A percentile compares a stretch with the other conserved stretches of the same genome.
phyloP scores from a whole-genome alignment of 2,797 vertebrate genomes.

The Tangara arthus region DNA sequence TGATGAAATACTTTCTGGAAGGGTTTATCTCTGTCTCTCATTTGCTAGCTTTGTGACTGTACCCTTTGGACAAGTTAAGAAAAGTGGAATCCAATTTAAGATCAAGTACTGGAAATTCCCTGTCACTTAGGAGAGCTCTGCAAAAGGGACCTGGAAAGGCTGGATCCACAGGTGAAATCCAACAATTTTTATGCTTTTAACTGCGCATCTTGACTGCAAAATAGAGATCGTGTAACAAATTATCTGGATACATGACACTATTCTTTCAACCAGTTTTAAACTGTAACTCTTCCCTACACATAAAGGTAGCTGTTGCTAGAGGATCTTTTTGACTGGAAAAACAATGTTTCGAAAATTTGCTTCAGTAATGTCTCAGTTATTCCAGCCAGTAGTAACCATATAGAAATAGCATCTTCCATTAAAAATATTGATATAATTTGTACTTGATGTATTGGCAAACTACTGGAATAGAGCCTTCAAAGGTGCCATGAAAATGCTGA shows the following conservation, averaged over 20 bases:
- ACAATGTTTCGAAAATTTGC: background rate
- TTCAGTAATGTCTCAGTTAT: background rate
- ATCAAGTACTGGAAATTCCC: background rate
- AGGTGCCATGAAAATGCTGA: background rate
- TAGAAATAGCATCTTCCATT: background rate
- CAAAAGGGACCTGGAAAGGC: background rate
- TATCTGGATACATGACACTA: background rate
- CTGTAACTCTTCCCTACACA: background rate
- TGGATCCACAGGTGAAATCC: fast-evolving
- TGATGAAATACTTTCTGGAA: background rate
- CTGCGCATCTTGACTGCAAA: background rate
- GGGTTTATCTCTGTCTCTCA: background rate
- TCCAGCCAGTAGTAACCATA: background rate
- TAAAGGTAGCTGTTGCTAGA: background rate
- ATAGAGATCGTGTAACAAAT: background rate
- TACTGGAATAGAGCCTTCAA: background rate
- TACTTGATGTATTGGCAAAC: background rate
- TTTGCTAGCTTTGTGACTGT: background rate
- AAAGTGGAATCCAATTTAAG: background rate
- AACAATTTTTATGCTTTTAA: background rate
- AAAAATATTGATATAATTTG: background rate
- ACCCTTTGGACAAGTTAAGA: background rate
- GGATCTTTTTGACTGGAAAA: background rate
- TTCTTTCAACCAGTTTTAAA: background rate
- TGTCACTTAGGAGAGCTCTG: background rate